Base-by-base conservation (phyloP, 2,797 vertebrate species). In the Crenichthys baileyi region DNA sequence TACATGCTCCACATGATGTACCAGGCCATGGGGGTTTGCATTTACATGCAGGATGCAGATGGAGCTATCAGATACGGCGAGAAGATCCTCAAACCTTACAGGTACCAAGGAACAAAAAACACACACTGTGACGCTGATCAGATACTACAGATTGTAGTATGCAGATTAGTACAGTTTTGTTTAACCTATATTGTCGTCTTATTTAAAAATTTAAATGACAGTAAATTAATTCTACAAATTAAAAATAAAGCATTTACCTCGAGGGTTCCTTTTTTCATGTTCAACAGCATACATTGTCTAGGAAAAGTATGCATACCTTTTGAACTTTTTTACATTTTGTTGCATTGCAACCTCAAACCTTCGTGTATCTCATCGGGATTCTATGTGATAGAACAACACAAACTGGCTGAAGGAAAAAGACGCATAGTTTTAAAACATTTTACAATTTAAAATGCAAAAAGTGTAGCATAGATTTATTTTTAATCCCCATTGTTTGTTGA, bases 1-100 rank as follows among this genome's bases (percentile, higher is more conserved):
- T 99, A 98, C 93, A 96, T 99, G 96, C 91, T 99, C 50, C 98
- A 99, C 89, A 97, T 99, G 97, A 97, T 96, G 96, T 99, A 99
- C 94, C 98, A 99, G 90, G 97, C 98, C 84, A 99, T 99, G 98
- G 98, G 98, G 0, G 95, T 99, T 72, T 99, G 97, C 85, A 89
- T 99, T 22, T 98, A 96, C 13, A 92, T 96, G 90, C 74, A 90
- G 20, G 92, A 95, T 60, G 67, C 88, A n/a, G 96, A 97, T 0
- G 95, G 95, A 61, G 98, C 98, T 0, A 90, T 99, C 81, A 87
- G 91, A 51, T 98, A 98, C 0, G 98, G 98, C 0, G 96, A 97
- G 93, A 99, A 98, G 86, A 95, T 99, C 89, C 93, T 98, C 84
- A 96, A 94, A 86, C 96, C 95, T 0, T 99, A 97, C 96, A 97